Evolutionary conservation across 2,888 invertebrate genomes (phyloP), one percentile per base, ranked within the genome.

Genomic region (Disparrhopalites patrizii): DNA sequence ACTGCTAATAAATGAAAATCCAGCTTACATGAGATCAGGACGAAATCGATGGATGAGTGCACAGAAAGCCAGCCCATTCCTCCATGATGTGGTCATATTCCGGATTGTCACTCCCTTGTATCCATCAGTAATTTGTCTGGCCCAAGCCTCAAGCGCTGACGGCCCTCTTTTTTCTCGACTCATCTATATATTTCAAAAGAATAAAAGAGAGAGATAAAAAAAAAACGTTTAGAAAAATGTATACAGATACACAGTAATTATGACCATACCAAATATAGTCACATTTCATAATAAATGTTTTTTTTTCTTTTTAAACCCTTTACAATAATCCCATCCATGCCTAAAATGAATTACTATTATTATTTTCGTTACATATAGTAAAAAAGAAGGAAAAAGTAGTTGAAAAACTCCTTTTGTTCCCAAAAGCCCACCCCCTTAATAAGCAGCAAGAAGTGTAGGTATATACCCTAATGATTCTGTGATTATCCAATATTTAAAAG

Each of bases 51-150:
- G 95, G 77, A 96, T 93, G 79, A 96, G 87, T 71, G 95, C 96
- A 82, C 95, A 96, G 81, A 96, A 96, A 15, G 73, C 71, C 27
- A 71, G 47, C 33, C 96, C 96, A 83, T 93, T 89, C 78, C 92
- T 85, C 93, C 94, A 96, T 10, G 93, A 93, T 71, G 93, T 91
- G 72, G 93, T 93, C 93, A 96, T 93, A 81, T 96, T 94, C 74
- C 88, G 89, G 76, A 96, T 87, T 79, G 88, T 87, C 72, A 96
- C 93, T 77, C 92, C 90, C 33, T 88, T 86, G 80, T 95, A 95
- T 75, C 93, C 93, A 76, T 89, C 89, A 52, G 92, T 89, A 80
- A 93, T 86, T 72, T 90, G 85, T 77, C 90, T 87, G 80, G 95
- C 94, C 96, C 96, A 96, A 76, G 90, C 81, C 81, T 95, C 73